Base-by-base conservation (phyloP, 1,140 invertebrate species). In the Drosophila serrata region DNA sequence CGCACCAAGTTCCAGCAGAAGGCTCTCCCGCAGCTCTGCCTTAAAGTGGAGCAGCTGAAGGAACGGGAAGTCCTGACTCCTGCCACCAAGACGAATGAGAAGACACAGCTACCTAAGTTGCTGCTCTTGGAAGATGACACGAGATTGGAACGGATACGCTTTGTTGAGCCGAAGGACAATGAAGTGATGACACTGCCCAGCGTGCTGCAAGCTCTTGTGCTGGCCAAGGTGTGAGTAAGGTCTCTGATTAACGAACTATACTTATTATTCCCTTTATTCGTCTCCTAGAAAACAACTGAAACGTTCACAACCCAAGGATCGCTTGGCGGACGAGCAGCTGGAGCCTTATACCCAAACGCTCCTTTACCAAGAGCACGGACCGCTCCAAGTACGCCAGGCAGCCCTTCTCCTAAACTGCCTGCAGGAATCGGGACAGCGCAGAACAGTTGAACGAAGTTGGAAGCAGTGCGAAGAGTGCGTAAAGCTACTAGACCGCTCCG, bases 1-100 rank as follows among this genome's bases (percentile, higher is more conserved):
- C 94, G 98, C 65, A 99, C 98, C 17, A 96, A 96, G 87, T 98
- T 95, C 92, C 98, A 99, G 93, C 93, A 96, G 79, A 95, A 96
- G 56, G 94, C 96, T 42, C 93, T 97, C 24, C 95, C 98, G 0
- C 98, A 99, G 87, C 93, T 99, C 37, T 95, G 96, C 19, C 90
- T 99, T 0, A 91, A 82, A 79, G 93, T 61, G 45, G 92, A 79
- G 68, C 81, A 68, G 64, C 72, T 29, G 31, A 82, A 63, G n/a
- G 59, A 93, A 77, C 82, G 79, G n/a, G 5, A 12, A 7, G 9
- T 13, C 2, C 57, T 94, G 24, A 91, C 91, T 4, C 78, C 93
- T 37, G 93, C 93, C 37, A 88, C 93, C 48, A 80, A 93, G 17
- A 93, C 93, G 29, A 93, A 94, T 70, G 93, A 93, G 24, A 68